These are phyloP conservation scores for Caenorhabditis sp. DNA, from an alignment of 2,888 invertebrate species.

Conservation along the genomic window DNA sequence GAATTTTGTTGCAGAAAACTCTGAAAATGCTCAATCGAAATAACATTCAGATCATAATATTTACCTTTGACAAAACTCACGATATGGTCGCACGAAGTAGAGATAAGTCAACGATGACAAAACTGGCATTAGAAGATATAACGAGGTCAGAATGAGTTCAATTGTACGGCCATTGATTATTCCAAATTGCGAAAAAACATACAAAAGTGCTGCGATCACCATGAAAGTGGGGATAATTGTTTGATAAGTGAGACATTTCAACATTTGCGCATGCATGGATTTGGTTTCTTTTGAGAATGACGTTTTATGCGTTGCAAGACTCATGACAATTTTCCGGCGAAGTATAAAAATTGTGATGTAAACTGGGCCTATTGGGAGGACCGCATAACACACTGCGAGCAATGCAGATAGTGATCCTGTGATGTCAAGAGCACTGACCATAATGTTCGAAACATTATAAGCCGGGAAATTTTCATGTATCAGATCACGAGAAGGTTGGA, in stretches of 20 bases:
- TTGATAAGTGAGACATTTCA: background rate
- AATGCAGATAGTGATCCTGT: background rate
- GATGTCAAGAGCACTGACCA: background rate
- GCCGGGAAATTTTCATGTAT: background rate
- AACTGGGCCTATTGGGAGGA: background rate
- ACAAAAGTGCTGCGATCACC: background rate
- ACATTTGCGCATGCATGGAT: background rate
- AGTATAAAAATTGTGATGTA: background rate
- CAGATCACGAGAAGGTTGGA: background rate
- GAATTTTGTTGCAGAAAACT: too few species aligned
- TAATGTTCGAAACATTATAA: background rate
- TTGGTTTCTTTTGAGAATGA: background rate
- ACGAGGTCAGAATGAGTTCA: too few species aligned
- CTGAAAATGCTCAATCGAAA: too few species aligned
- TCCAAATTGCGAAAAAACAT: background rate
- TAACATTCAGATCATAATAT: too few species aligned
- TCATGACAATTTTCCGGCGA: background rate
- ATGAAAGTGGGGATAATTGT: background rate
- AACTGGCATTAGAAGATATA: too few species aligned
- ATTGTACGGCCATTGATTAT: background rate
- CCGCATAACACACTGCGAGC: background rate
- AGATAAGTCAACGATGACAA: too few species aligned
- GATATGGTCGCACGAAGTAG: too few species aligned
- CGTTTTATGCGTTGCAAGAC: background rate
- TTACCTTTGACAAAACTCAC: too few species aligned